Evolutionary conservation across 2,113 vertebrate species (phyloP).

Genomic region (Fukomys damarensis): DNA sequence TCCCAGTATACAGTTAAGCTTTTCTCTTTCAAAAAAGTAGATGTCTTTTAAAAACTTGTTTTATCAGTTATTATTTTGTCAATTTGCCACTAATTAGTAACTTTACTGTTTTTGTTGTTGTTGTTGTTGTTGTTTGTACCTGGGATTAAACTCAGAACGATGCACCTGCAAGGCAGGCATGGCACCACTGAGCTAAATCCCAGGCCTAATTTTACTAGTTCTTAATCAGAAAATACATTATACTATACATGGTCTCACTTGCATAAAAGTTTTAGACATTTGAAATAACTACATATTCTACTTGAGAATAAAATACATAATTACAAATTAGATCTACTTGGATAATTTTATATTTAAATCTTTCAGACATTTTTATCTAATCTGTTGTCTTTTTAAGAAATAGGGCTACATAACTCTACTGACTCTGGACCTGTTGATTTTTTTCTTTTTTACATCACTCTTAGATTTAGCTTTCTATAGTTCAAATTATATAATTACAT

Average conservation of each 20-base stretch:
- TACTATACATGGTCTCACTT: not conserved
- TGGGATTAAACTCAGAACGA: too few species aligned
- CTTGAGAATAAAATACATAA: not conserved
- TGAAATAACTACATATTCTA: not conserved
- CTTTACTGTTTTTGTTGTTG: too few species aligned
- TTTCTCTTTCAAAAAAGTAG: not conserved
- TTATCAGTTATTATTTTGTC: not conserved
- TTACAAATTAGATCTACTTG: not conserved
- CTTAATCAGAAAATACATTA: slow-evolving; percentile 38
- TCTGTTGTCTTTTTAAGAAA: not conserved
- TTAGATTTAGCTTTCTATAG: not conserved
- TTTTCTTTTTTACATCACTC: not conserved
- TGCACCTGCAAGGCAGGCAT: too few species aligned
- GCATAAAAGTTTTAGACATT: not conserved
- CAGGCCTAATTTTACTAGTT: slow-evolving; percentile 27
- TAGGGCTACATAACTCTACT: not conserved
- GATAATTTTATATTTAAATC: slow-evolving; percentile 12
- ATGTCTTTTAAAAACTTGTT: slow-evolving; percentile 32
- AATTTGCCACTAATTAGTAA: slow-evolving; percentile 24
- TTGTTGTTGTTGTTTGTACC: too few species aligned
- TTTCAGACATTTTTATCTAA: not conserved
- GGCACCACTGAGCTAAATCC: too few species aligned
- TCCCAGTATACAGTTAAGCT: not conserved
- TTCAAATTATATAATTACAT: not conserved
- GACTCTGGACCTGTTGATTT: not conserved